Evolutionary conservation across 2,113 vertebrate genomes (phyloP).

Genomic region (Syngnathoides biaculeatus): DNA sequence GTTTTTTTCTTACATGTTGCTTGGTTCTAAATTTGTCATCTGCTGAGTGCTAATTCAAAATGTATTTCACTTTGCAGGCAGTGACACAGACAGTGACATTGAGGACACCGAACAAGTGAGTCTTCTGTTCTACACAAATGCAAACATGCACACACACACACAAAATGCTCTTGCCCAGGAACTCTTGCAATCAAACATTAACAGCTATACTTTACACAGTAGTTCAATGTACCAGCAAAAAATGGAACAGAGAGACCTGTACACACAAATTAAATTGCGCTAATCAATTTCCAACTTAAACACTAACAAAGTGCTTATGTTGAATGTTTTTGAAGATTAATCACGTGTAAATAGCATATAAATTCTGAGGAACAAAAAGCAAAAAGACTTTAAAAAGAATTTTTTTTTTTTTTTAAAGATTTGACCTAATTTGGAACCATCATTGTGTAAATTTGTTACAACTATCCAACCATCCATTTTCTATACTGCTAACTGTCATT

Average conservation of each 20-base stretch:
- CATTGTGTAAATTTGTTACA: no score
- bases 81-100: constrained; percentile 89
- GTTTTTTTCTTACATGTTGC: background rate
- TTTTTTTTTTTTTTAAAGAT: no score
- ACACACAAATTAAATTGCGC: background rate
- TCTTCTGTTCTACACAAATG: background rate
- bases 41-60: background rate
- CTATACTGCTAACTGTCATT: no score
- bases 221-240: constrained; percentile 15
- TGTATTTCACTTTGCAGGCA: constrained; percentile 71
- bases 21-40: background rate
- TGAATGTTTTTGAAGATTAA: background rate
- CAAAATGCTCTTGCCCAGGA: constrained; percentile 42
- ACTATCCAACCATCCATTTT: no score
- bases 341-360: no score
- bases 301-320: background rate
- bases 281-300: background rate
- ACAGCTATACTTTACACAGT: constrained; percentile 25
- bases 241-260: background rate
- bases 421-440: no score
- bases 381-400: no score
- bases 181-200: constrained; percentile 55
- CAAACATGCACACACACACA: background rate
- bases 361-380: background rate
- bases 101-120: constrained; percentile 85